These are phyloP conservation scores for Falco punctatus DNA, from an alignment of 2,113 vertebrate genomes.

Conservation along the genomic window DNA sequence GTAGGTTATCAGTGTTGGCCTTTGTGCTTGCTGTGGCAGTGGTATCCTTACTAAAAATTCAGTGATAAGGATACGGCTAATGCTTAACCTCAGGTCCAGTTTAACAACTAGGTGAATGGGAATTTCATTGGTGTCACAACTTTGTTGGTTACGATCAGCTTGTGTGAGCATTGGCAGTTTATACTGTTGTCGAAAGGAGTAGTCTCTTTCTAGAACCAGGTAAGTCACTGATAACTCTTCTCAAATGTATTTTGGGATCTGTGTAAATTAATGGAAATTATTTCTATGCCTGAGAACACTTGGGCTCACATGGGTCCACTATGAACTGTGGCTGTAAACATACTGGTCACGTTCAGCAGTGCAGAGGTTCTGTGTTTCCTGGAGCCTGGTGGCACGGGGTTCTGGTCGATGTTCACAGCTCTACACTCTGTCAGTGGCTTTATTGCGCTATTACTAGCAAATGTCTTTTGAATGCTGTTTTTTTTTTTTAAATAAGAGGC, in stretches of 20 bases:
- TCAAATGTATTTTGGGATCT: background rate
- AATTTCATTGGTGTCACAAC: background rate
- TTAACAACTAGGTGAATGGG: background rate
- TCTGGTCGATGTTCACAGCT: background rate
- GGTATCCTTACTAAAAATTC: background rate
- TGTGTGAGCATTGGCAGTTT: background rate
- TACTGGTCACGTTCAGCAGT: background rate
- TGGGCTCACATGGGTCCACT: fast-evolving
- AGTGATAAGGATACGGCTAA: background rate
- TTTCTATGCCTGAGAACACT: background rate
- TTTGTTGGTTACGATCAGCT: background rate
- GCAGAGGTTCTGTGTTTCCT: background rate
- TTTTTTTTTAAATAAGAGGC: background rate
- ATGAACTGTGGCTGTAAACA: background rate
- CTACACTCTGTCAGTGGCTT: background rate
- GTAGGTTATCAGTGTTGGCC: background rate
- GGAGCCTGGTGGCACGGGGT: fast-evolving
- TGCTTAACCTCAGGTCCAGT: background rate
- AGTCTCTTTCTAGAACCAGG: background rate
- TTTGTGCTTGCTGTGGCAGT: background rate
- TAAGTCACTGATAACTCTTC: background rate
- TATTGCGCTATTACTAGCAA: background rate
- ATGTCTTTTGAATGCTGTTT: background rate
- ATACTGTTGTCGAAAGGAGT: background rate
- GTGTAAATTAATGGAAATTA: background rate